These are phyloP conservation scores for Tokudaia tokunoshimensis DNA, from an alignment of 2,797 vertebrate genomes.

Conservation along the genomic window DNA sequence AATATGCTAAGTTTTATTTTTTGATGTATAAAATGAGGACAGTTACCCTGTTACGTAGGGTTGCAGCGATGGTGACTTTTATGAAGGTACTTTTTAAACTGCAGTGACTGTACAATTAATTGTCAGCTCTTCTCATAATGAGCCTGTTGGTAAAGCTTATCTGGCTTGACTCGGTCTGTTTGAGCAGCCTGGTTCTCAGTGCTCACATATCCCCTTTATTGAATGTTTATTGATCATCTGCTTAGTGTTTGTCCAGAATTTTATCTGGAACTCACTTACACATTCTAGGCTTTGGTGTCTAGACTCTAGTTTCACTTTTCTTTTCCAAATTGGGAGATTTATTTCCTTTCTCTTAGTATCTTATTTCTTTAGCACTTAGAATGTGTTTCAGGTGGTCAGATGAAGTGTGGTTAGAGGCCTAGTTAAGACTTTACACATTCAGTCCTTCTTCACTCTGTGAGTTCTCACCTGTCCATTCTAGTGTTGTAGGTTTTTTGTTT, in stretches of 20 bases:
- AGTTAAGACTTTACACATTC: conserved; percentile 36
- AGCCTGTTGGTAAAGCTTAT: not conserved
- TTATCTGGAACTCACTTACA: conserved; percentile 60
- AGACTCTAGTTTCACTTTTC: conserved; percentile 58
- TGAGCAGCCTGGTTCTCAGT: conserved; percentile 34
- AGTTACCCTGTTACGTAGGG: not conserved
- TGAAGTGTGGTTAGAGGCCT: conserved; percentile 15
- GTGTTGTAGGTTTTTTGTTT: not conserved
- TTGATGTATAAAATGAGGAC: conserved; percentile 45
- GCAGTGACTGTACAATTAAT: not conserved
- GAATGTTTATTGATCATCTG: conserved; percentile 31
- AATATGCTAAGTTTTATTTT: conserved; percentile 39
- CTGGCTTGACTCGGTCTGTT: conserved; percentile 58
- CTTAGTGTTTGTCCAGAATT: conserved; percentile 67
- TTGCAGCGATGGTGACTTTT: conserved; percentile 57
- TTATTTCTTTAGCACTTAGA: not conserved
- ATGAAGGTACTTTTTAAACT: conserved; percentile 43
- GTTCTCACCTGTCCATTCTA: conserved; percentile 36
- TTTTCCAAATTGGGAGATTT: conserved; percentile 46
- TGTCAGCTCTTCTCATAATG: conserved; percentile 11
- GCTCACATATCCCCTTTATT: not conserved
- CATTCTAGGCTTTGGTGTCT: not conserved
- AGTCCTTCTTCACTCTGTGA: conserved; percentile 15
- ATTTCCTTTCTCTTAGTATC: conserved; percentile 3
- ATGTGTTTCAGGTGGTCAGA: conserved; percentile 18